Base-by-base conservation (phyloP, 30 jellyfish, hydroid and myxozoan genomes). In the Pseudorhiza aurosa region DNA sequence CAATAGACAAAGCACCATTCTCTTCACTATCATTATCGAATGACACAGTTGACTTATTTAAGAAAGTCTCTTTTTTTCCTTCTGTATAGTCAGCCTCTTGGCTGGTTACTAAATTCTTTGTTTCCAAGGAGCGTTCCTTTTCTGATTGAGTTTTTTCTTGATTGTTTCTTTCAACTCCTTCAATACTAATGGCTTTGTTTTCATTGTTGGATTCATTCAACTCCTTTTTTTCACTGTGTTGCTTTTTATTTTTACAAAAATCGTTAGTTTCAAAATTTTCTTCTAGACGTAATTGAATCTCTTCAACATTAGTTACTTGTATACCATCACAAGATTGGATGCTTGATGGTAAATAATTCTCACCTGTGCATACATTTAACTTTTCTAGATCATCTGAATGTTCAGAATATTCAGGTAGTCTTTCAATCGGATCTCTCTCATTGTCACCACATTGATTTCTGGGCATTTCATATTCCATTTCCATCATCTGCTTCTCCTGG, bases 401-500 rank as follows among this genome's bases (percentile, higher is more conserved):
- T 1, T 22, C 36, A 15, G 47, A 18, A 22, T 68, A 68, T 2
- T 8, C 47, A n/a, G 81, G 81, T 42, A 42, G 26, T 22, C 6
- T 31, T 8, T 31, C 74, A 8, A 47, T 31, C 25, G 36, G 15
- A 14, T 17, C 25, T 1, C 67, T 53, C 12, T 19, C 67, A 53
- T 7, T 12, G 7, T 53, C 67, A 18, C 5, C 18, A 47, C 62
- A 8, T 6, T 47, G 17, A 53, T 53, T 3, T 53, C 25, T 53
- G 4, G 4, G 67, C 67, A 53, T 19, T 53, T 53, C 67, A 53
- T 19, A 19, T 39, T 72, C 86, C 75, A 72, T 51, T 72, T 43
- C 86, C 75, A 72, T 72, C 75, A 28, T 55, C 45, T 72, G 86
- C 22, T 75, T 65, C 28, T 80, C 84, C 32, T 80, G 65, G 8